Base-by-base conservation (phyloP, 2,113 vertebrate species). In the Scolopax mira region DNA sequence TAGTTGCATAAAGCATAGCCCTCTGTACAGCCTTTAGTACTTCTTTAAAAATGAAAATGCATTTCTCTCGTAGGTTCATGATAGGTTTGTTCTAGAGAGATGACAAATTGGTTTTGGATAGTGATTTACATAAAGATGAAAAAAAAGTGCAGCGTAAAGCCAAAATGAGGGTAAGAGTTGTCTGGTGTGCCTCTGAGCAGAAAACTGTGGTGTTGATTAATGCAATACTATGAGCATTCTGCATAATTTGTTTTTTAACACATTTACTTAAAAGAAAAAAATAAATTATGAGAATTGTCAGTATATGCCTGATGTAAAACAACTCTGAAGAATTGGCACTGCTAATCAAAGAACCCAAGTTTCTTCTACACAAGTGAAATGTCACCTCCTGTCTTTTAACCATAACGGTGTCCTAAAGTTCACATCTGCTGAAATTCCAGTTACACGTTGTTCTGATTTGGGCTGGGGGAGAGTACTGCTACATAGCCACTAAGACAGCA, bases 171-270 rank as follows among this genome's bases (percentile, higher is more conserved):
- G 51, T 87, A 55, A 5, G 6, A 18, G 51, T 7, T 96, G 33
- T 55, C 86, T 72, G 70, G 11, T 82, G 27, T 89, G 74, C 79
- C 93, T 90, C 83, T 95, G 92, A 96, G 83, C 86, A 96, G 85
- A 65, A 96, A 94, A 65, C 16, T 6, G 23, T 94, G 95, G 13
- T 95, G 97, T 93, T 97, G 95, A 97, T 96, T 93, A 97, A 97
- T 97, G 85, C 18, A 65, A 78, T 74, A 66, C 83, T 97, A 10
- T 80, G 31, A 97, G 58, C 64, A 84, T 70, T 73, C 66, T 54
- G 30, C 37, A 88, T 31, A 48, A 72, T 95, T 91, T 37, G 74
- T 66, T 85, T 51, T 95, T 96, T 92, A 93, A 87, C 23, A 19
- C 17, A 86, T 94, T 92, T 42, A 30, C 49, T 80, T 91, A 7